Evolutionary conservation across 2,888 invertebrate genomes (phyloP), one percentile per base, ranked within the genome.

Genomic region (Luffia ferchaultella): DNA sequence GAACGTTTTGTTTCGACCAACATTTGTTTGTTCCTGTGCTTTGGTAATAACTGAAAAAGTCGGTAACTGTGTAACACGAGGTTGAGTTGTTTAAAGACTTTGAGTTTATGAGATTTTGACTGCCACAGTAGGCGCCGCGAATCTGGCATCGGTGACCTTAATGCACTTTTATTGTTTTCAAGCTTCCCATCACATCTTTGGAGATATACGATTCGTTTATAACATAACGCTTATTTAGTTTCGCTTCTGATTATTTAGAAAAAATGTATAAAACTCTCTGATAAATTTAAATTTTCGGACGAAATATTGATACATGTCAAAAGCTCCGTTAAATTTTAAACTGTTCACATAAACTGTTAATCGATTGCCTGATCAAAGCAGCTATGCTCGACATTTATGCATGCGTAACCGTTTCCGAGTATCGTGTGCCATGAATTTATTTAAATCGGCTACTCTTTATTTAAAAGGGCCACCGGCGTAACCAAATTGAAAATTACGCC

Each of bases 401-500:
- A 59, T 60, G 58, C 30, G 30, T n/a, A n/a, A 61, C 74, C 42
- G 41, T 46, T 50, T 70, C 67, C 62, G 57, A 57, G 68, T 68
- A 69, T 57, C 63, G 59, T 62, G 64, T 62, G 58, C 61, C 59
- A 62, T 63, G 67, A 63, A 71, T 74, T 72, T 70, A 70, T 72
- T 71, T 66, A 67, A 72, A 73, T 69, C 65, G 63, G 58, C 52
- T 56, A 52, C 59, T 59, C 60, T 67, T 74, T 70, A 76, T 76
- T 73, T 73, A 73, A 71, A 68, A 70, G 68, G 73, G 69, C 79
- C 78, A 80, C 78, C 77, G 66, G 72, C 69, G 73, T 68, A 68
- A 67, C 64, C 62, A 73, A 73, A 83, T 82, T 82, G 78, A 80
- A 82, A 79, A 79, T 82, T 79, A 77, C 76, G 30, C 30, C 30